These are phyloP conservation scores for Romanomermis culicivorax DNA, from an alignment of 2,888 invertebrate species.

Conservation along the genomic window DNA sequence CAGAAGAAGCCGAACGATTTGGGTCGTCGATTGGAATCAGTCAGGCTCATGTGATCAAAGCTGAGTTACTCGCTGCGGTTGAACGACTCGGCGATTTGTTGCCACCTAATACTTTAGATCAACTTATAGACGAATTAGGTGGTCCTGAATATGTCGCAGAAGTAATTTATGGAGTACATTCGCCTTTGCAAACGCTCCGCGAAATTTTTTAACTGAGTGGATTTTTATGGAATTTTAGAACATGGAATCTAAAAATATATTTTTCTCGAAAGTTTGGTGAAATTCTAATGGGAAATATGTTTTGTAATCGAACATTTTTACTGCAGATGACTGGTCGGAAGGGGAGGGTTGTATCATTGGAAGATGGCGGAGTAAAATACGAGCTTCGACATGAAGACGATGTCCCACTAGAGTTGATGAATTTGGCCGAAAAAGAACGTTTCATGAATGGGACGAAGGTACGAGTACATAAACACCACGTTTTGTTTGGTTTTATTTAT, in stretches of 20 bases:
- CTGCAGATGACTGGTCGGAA: slow-evolving; percentile 83
- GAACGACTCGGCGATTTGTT: slow-evolving; percentile 63
- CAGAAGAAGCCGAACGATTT: not conserved
- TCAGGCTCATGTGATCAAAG: slow-evolving; percentile 73
- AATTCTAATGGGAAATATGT: too few species aligned
- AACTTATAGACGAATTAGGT: slow-evolving; percentile 88
- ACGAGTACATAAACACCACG: not conserved
- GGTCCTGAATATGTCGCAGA: slow-evolving; percentile 95
- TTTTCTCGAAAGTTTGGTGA: too few species aligned
- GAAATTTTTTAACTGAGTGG: too few species aligned
- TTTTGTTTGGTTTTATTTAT: not conserved
- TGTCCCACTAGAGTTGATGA: slow-evolving; percentile 84
- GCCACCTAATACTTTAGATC: slow-evolving; percentile 92
- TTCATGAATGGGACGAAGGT: slow-evolving; percentile 96
- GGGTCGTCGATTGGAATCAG: slow-evolving; percentile 37
- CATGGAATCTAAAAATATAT: too few species aligned
- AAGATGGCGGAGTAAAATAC: slow-evolving; percentile 75
- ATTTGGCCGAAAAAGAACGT: slow-evolving; percentile 55
- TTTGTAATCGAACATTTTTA: too few species aligned
- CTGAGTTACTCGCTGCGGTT: slow-evolving; percentile 59
- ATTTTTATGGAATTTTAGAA: too few species aligned
- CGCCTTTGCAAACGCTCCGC: too few species aligned
- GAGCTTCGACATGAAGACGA: slow-evolving; percentile 51
- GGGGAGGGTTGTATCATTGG: slow-evolving; percentile 53
- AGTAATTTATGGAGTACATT: slow-evolving; percentile 30